Percentiles rank a stretch among this genome's conserved stretches.
Evolutionary conservation across 2,113 vertebrate species (phyloP).

Genomic region (Cyprinus carpio): DNA sequence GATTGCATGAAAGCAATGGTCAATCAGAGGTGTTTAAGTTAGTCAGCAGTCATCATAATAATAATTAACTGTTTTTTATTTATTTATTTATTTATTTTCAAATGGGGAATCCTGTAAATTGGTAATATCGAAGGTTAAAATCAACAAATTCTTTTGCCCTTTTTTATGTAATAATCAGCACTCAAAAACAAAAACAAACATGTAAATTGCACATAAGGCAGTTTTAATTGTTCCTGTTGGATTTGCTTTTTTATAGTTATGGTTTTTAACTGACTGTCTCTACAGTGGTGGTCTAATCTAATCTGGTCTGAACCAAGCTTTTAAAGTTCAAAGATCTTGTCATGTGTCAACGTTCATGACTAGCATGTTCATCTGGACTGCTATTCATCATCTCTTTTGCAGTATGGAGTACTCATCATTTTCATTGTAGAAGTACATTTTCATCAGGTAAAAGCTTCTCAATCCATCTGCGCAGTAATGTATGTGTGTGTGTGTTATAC

Average conservation of each 20-base stretch:
- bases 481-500: background rate
- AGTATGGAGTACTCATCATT: background rate
- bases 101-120: too few relatives aligned
- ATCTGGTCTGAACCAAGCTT: background rate
- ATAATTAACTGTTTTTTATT: too few relatives aligned
- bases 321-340: background rate
- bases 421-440: background rate
- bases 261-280: background rate
- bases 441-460: background rate
- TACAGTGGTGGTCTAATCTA: background rate
- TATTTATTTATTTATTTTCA: too few relatives aligned
- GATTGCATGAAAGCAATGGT: background rate
- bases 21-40: background rate
- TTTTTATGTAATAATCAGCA: too few relatives aligned
- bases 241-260: background rate
- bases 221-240: background rate
- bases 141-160: too few relatives aligned
- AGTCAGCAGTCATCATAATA: background rate
- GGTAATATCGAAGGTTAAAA: too few relatives aligned
- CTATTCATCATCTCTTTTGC: background rate
- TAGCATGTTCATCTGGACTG: background rate
- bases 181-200: background rate
- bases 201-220: too few relatives aligned
- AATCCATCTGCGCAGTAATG: background rate
- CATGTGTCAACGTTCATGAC: background rate